These are phyloP conservation scores for Tenualosa thibaudeaui DNA, from an alignment of 2,797 vertebrate species.

Conservation along the genomic window DNA sequence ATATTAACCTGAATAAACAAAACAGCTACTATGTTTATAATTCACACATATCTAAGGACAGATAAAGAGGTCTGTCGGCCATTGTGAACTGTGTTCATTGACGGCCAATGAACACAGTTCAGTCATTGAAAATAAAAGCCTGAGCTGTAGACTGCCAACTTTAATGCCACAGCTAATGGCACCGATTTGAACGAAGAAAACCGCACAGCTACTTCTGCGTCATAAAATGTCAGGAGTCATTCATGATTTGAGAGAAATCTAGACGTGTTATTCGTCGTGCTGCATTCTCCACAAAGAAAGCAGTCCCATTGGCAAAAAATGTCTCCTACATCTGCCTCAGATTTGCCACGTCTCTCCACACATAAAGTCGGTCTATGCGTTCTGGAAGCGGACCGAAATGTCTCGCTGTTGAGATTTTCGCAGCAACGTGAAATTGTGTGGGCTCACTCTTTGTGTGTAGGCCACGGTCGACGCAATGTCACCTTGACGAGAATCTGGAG, in stretches of 20 bases:
- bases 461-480: slow-evolving; percentile 63
- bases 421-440: slow-evolving; percentile 66
- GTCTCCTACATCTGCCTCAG: slow-evolving; percentile 55
- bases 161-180: not conserved
- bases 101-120: not conserved
- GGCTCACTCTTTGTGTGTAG: slow-evolving; percentile 51
- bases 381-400: slow-evolving; percentile 31
- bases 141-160: not conserved
- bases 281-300: not conserved
- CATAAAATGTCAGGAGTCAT: slow-evolving; percentile 9
- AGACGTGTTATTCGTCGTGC: not conserved
- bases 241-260: not conserved
- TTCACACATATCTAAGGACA: not conserved
- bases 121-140: not conserved
- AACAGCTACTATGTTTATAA: not conserved
- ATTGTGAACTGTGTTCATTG: too few relatives aligned
- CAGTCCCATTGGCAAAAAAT: slow-evolving; percentile 44
- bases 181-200: not conserved
- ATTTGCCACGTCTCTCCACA: slow-evolving; percentile 63
- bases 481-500: slow-evolving; percentile 74
- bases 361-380: slow-evolving; percentile 41
- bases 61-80: not conserved
- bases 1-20: not conserved
- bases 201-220: not conserved
- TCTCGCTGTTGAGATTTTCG: slow-evolving; percentile 61